Evolutionary conservation across 2,113 vertebrate species (phyloP).

Genomic region (Urocitellus parryii): DNA sequence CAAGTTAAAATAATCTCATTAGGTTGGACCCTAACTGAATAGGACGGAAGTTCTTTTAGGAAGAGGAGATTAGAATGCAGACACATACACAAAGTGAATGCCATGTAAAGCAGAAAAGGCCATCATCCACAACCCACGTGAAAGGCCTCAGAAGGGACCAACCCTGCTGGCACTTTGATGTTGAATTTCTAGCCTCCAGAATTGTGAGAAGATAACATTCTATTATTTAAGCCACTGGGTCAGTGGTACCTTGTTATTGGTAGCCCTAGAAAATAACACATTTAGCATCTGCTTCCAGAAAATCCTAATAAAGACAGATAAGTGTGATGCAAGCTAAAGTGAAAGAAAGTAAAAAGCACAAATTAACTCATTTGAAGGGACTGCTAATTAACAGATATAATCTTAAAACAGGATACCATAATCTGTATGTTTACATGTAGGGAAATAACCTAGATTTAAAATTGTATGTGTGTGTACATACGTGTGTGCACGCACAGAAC

Average conservation of each 20-base stretch:
- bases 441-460: not conserved
- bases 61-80: not conserved
- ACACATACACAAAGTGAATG: not conserved
- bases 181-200: not conserved
- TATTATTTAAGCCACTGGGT: not conserved
- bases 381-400: not conserved
- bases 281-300: not conserved
- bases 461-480: too few relatives aligned
- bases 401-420: not conserved
- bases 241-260: not conserved
- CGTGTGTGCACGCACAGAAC: not conserved
- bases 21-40: not conserved
- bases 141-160: not conserved
- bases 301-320: not conserved
- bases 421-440: not conserved
- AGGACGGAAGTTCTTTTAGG: not conserved
- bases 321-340: not conserved
- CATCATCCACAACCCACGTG: not conserved
- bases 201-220: not conserved
- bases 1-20: not conserved
- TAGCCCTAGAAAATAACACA: not conserved
- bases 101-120: not conserved
- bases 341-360: conserved; percentile 5
- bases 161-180: not conserved
- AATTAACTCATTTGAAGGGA: not conserved